These are phyloP conservation scores for Panthera leo DNA, from an alignment of 2,113 vertebrate species.

Conservation along the genomic window DNA sequence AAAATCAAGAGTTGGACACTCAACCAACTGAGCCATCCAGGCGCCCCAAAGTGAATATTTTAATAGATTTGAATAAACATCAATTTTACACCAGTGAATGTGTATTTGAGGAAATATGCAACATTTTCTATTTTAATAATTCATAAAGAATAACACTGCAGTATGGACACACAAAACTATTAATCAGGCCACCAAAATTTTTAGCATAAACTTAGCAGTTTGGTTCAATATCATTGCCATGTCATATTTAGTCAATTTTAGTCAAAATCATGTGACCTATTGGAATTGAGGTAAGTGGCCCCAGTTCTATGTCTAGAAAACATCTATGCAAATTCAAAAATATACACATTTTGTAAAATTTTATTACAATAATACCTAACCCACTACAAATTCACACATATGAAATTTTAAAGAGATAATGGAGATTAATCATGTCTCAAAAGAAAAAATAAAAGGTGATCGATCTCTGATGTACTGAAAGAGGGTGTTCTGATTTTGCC, in stretches of 20 bases:
- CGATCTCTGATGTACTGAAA: not conserved
- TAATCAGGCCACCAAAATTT: not conserved
- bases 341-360: not conserved
- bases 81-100: not conserved
- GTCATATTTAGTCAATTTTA: not conserved
- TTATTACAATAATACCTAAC: not conserved
- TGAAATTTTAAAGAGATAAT: not conserved
- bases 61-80: conserved; percentile 1
- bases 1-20: too few relatives aligned
- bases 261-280: not conserved
- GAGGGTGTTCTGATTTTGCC: not conserved
- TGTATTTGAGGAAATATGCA: not conserved
- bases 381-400: not conserved
- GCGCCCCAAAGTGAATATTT: not conserved
- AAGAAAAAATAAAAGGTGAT: not conserved
- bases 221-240: not conserved
- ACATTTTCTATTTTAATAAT: not conserved
- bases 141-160: not conserved
- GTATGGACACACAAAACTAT: not conserved
- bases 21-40: too few relatives aligned
- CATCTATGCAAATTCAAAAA: not conserved
- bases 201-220: conserved; percentile 3
- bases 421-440: not conserved
- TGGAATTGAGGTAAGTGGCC: not conserved
- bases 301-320: not conserved